Evolutionary conservation across 2,113 vertebrate species (phyloP).

Genomic region (Cavia porcellus): DNA sequence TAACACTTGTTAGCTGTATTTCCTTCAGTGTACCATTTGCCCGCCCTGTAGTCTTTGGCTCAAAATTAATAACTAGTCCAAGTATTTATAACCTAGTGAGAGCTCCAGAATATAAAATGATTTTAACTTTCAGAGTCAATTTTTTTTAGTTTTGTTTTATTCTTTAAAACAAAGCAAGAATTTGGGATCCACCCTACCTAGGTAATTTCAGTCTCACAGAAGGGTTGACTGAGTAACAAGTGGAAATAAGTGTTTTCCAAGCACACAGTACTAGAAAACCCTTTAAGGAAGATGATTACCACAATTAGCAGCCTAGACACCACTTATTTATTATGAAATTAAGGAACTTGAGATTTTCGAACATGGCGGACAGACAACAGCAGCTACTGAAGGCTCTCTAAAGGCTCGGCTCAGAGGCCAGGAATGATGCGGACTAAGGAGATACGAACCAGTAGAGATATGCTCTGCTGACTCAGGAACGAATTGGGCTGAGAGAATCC

Average conservation of each 20-base stretch:
- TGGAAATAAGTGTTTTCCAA: slow-evolving; percentile 51
- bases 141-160: not conserved
- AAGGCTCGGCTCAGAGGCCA: too few species aligned
- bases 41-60: not conserved
- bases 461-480: too few species aligned
- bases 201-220: slow-evolving; percentile 41
- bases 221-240: not conserved
- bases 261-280: not conserved
- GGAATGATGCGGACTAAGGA: too few species aligned
- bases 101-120: not conserved
- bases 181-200: not conserved
- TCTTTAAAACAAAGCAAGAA: slow-evolving; percentile 44
- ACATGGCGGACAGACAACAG: too few species aligned
- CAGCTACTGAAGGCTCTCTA: too few species aligned
- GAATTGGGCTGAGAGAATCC: too few species aligned
- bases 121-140: slow-evolving; percentile 4
- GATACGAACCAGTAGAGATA: too few species aligned
- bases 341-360: not conserved
- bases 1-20: not conserved
- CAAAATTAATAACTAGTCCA: slow-evolving; percentile 39
- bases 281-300: not conserved
- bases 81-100: not conserved
- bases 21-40: not conserved
- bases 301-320: not conserved
- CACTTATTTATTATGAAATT: not conserved